A percentile compares a stretch with the other conserved stretches of the same genome.
phyloP scores from a whole-genome alignment of 2,797 vertebrate genomes.

The Micromesistius poutassou region DNA sequence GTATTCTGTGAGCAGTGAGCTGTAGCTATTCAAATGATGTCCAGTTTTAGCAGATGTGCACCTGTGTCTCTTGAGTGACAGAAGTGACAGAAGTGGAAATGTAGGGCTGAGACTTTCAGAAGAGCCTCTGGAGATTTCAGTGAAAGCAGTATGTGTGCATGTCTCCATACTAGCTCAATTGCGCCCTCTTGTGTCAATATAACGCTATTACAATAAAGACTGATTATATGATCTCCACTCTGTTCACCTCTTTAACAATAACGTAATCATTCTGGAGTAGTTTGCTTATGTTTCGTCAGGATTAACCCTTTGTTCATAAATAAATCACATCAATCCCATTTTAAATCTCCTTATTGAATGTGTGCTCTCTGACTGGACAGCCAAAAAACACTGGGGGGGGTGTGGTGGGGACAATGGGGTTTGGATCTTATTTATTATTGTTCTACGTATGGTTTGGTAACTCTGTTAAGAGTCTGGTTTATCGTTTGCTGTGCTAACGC shows the following conservation, averaged over 20 bases:
- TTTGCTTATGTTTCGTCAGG: too few relatives aligned
- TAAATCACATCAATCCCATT: too few relatives aligned
- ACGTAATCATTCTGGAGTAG: neutral
- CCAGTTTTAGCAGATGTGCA: neutral
- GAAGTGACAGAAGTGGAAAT: neutral
- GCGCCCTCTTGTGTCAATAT: neutral
- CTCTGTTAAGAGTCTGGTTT: too few relatives aligned
- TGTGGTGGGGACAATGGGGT: too few relatives aligned
- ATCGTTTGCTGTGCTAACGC: too few relatives aligned
- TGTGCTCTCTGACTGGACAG: too few relatives aligned
- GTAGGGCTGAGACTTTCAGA: neutral
- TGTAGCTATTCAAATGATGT: neutral
- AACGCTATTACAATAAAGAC: neutral
- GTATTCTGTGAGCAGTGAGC: neutral
- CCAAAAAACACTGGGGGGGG: too few relatives aligned
- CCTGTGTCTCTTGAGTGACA: neutral
- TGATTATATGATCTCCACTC: neutral
- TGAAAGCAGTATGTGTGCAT: neutral
- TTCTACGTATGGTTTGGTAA: too few relatives aligned
- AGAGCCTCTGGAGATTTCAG: neutral
- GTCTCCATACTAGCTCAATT: too few relatives aligned
- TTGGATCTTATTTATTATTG: too few relatives aligned
- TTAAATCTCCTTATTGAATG: neutral
- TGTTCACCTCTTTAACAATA: too few relatives aligned
- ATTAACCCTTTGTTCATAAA: too few relatives aligned